Evolutionary conservation across 2,797 vertebrate genomes (phyloP).

Genomic region (Fistularia tabacaria): DNA sequence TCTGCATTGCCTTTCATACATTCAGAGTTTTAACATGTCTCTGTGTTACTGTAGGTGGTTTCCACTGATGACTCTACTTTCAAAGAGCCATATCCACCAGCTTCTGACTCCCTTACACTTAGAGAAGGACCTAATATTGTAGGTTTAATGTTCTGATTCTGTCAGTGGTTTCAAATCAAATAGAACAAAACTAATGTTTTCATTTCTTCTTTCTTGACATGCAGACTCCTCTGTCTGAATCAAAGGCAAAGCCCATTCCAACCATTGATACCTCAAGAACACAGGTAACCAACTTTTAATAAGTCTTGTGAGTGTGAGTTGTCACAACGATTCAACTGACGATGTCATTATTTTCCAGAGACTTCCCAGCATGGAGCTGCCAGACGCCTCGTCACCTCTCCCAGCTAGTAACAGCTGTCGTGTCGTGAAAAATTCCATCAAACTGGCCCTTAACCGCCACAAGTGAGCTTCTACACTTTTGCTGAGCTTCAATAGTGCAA

Average conservation of each 20-base stretch:
- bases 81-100: slow-evolving; percentile 74
- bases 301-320: neutral
- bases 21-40: neutral
- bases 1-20: neutral
- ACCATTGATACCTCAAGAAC: slow-evolving; percentile 84
- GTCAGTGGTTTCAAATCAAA: neutral
- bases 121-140: slow-evolving; percentile 60
- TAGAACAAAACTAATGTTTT: neutral
- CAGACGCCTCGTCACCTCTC: slow-evolving; percentile 91
- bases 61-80: slow-evolving; percentile 73
- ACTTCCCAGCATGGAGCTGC: slow-evolving; percentile 94
- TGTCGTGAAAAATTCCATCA: slow-evolving; percentile 95
- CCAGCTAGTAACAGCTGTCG: slow-evolving; percentile 85
- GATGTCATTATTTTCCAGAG: slow-evolving; percentile 69
- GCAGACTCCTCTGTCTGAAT: slow-evolving; percentile 69
- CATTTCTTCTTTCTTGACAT: slow-evolving; percentile 3
- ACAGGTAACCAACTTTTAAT: slow-evolving; percentile 75
- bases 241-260: slow-evolving; percentile 85
- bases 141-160: slow-evolving; percentile 11
- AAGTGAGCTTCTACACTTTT: slow-evolving; percentile 57
- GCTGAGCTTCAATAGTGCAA: neutral
- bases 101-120: slow-evolving; percentile 63
- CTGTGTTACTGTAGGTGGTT: slow-evolving; percentile 35
- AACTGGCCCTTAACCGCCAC: slow-evolving; percentile 91
- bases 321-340: no score